phyloP scores from a whole-genome alignment of 2,113 vertebrate genomes.

The Cyrtonyx montezumae region DNA sequence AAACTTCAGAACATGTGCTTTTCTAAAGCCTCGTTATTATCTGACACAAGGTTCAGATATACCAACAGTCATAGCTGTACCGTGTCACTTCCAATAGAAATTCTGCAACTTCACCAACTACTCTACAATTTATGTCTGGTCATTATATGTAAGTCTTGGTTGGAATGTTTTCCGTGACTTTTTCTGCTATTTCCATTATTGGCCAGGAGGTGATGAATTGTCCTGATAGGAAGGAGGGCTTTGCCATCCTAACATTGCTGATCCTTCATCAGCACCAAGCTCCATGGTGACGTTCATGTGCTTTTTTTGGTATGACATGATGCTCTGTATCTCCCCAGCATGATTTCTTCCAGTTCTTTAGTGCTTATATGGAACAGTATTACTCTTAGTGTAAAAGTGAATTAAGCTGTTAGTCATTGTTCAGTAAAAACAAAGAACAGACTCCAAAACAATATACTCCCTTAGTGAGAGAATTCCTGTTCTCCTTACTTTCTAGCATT shows the following conservation, averaged over 20 bases:
- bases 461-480: not conserved
- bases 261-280: not conserved
- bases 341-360: not conserved
- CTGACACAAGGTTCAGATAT: not conserved
- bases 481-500: not conserved
- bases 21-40: slow-evolving; percentile 18
- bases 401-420: not conserved
- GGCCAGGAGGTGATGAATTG: too few relatives aligned
- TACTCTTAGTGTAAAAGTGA: not conserved
- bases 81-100: not conserved
- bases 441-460: not conserved
- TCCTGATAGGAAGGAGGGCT: not conserved
- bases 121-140: not conserved
- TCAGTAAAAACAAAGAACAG: not conserved
- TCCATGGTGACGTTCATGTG: too few relatives aligned
- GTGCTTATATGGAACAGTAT: too few relatives aligned
- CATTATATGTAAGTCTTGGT: not conserved
- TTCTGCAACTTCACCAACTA: not conserved
- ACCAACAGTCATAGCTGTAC: not conserved
- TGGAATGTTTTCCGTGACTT: not conserved
- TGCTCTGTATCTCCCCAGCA: not conserved
- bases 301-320: not conserved
- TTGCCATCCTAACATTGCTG: not conserved
- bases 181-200: not conserved
- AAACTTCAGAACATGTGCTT: slow-evolving; percentile 8